These are phyloP conservation scores for Antheraea mylitta DNA, from an alignment of 1,140 invertebrate species.

Conservation along the genomic window DNA sequence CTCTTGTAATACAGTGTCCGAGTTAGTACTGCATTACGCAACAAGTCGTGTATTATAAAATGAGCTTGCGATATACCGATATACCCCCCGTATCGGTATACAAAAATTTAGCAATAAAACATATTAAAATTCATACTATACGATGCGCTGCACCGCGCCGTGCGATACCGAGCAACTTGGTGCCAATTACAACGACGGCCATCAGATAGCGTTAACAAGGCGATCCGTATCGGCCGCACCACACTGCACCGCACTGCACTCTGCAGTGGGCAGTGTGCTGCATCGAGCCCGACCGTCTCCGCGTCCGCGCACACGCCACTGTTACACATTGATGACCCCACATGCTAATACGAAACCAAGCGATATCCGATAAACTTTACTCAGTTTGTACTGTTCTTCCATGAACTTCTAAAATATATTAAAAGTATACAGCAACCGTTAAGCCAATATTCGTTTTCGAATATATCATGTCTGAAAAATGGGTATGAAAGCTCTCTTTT, in stretches of 20 bases:
- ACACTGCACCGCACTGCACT: conserved; percentile 23
- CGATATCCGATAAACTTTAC: too few relatives aligned
- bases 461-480: too few relatives aligned
- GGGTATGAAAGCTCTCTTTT: too few relatives aligned
- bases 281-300: too few relatives aligned
- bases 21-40: background rate
- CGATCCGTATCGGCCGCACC: conserved; percentile 62
- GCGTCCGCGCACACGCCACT: too few relatives aligned
- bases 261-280: background rate
- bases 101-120: conserved; percentile 18
- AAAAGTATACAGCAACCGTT: too few relatives aligned
- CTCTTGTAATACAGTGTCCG: background rate
- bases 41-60: background rate
- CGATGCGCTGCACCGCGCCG: conserved; percentile 23
- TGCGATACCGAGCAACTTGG: conserved; percentile 32
- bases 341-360: too few relatives aligned
- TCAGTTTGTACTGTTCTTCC: too few relatives aligned
- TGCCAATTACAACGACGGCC: conserved; percentile 69
- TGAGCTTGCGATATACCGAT: background rate
- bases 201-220: conserved; percentile 75
- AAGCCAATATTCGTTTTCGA: too few relatives aligned
- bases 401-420: too few relatives aligned
- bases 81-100: background rate
- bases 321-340: too few relatives aligned
- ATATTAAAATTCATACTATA: conserved; percentile 30